Conservation (phyloP, 1,140 invertebrate species). For the Nebria ingens region DNA sequence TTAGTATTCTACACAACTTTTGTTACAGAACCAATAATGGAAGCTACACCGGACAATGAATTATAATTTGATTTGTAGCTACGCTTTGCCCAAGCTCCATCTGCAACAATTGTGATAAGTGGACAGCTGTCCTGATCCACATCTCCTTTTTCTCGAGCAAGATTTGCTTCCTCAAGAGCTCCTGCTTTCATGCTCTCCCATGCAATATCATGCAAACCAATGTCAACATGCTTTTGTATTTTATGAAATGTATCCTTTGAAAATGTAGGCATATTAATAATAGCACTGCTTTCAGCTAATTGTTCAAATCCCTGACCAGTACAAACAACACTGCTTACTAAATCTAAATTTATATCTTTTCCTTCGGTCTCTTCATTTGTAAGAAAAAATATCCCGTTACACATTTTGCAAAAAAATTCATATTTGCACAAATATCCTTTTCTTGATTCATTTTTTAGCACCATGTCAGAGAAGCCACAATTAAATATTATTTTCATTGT, state of each 20-base stretch:
- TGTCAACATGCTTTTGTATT: background rate
- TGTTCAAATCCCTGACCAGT: background rate
- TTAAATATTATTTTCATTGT: background rate
- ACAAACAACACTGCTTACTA: background rate
- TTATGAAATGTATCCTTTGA: background rate
- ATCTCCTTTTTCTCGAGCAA: background rate
- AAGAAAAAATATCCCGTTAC: background rate
- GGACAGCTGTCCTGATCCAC: slow-evolving; percentile 18
- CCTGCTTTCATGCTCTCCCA: background rate
- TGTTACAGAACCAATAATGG: slow-evolving; percentile 24
- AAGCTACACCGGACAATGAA: slow-evolving; percentile 24
- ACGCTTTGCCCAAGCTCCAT: slow-evolving; percentile 26
- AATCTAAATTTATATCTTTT: background rate
- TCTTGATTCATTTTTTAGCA: background rate
- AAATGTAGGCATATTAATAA: background rate
- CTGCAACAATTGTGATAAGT: slow-evolving; percentile 24
- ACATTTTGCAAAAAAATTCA: background rate
- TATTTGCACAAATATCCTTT: background rate
- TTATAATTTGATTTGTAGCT: slow-evolving; percentile 24
- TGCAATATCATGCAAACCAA: background rate
- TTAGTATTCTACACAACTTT: too few relatives aligned
- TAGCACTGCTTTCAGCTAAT: background rate
- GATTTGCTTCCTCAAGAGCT: background rate
- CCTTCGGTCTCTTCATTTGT: background rate
- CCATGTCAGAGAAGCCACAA: background rate